Base-by-base conservation (phyloP, 1,140 invertebrate species). In the Arion vulgaris region DNA sequence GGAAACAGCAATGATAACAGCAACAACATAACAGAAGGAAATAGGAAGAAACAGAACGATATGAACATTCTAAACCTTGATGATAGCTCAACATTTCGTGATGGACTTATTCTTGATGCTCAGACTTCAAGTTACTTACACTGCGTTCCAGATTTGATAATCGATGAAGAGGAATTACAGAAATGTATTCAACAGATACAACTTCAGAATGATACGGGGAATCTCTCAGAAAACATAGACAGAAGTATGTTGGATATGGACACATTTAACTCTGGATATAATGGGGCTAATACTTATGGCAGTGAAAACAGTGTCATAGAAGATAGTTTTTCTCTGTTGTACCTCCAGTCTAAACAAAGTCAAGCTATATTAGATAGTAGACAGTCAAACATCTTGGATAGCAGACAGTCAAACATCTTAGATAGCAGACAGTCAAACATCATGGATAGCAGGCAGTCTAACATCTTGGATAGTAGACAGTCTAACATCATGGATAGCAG, bases 101-200 rank as follows among this genome's bases (percentile, higher is more conserved):
- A 80, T 34, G 78, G 78, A 9, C 62, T 80, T 36, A 49, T 80
- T 36, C 45, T 80, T 17, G 78, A 80, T 51, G 32, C 78, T 26
- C 38, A 69, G 38, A 45, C 71, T 36, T 36, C 41, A 26, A 68
- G 51, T 38, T 39, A 69, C 41, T 49, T 80, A 23, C 28, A 7
- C 7, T 32, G 74, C 13, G 51, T 74, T 26, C 80, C 41, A 51
- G 32, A 74, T 49, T 36, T 62, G 0, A 17, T 53, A 11, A 41
- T 81, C 17, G 32, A 39, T 28, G 80, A 81, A 19, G 80, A 81
- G 4, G 72, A 74, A 23, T 41, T 81, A 26, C 80, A 81, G 62
- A 81, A 74, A 39, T 81, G 80, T 36, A 81, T 81, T 28, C 28
- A 81, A 49, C 23, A 81, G 49, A 81, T 81, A 17, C 80, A 81